Evolutionary conservation across 2,113 vertebrate species (phyloP).

Genomic region (Apteryx owenii): DNA sequence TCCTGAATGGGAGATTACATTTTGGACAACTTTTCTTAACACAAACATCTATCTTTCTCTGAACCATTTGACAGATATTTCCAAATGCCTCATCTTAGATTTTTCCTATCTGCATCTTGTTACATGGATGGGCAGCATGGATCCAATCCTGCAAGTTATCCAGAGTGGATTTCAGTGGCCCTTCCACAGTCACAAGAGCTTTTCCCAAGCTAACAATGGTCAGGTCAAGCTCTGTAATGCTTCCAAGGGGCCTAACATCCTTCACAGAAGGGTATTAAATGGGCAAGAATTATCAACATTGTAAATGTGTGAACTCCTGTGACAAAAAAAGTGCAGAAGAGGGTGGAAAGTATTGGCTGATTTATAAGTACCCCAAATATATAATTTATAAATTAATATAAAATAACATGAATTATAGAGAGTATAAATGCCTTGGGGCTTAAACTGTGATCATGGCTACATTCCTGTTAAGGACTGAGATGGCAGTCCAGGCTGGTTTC

Average conservation of each 20-base stretch:
- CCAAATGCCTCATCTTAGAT: neutral
- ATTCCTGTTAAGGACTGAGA: neutral
- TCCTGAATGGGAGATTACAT: neutral
- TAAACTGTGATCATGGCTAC: neutral
- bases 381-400: neutral
- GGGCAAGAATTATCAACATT: neutral
- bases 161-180: neutral
- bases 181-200: neutral
- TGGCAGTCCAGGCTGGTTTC: neutral
- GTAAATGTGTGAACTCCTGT: neutral
- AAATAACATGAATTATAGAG: neutral
- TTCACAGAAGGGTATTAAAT: neutral
- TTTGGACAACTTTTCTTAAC: neutral
- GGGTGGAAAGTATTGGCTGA: neutral
- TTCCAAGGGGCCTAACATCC: neutral
- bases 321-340: neutral
- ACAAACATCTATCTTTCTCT: neutral
- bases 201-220: neutral
- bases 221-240: neutral
- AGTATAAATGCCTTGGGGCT: neutral
- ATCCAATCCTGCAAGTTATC: neutral
- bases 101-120: neutral
- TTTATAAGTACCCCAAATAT: neutral
- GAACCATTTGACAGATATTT: neutral
- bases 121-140: rapidly evolving